These are phyloP conservation scores for human (Homo sapiens) DNA, from an alignment of 2,113 vertebrate species.

Conservation along the genomic window GRCh38 chr3:54282501-54283000, in stretches of 20 bases:
- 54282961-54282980: neutral
- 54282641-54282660: neutral
- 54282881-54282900: neutral
- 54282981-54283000: slow-evolving; percentile 1
- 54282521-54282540: neutral
- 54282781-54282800: neutral
- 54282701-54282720: neutral
- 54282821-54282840: neutral
- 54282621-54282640: neutral
- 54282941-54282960: neutral
- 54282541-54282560: neutral
- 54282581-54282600: too few relatives aligned
- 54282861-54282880: neutral
- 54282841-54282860: neutral
- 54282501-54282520: neutral
- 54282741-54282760: neutral
- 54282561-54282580: neutral
- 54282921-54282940: slow-evolving; percentile 1
- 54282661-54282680: accelerated
- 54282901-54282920: neutral
- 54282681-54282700: neutral
- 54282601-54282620: too few relatives aligned
- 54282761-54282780: neutral
- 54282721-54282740: neutral
- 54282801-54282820: neutral